These are phyloP conservation scores for Cephalopterus ornatus DNA, from an alignment of 2,113 vertebrate species.

Conservation along the genomic window DNA sequence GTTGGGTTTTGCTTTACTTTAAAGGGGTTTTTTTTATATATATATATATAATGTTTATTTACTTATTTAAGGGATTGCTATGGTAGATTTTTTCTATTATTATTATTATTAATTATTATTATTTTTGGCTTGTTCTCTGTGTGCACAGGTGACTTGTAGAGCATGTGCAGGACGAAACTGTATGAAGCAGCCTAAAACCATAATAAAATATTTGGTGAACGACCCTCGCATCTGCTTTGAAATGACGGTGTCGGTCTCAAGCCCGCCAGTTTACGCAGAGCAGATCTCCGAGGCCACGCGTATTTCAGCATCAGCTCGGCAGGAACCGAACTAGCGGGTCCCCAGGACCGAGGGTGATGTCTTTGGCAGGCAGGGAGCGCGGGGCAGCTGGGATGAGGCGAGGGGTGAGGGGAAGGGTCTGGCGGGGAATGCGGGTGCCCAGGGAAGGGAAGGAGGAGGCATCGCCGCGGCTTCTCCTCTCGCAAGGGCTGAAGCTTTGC, in stretches of 20 bases:
- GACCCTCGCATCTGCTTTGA: slow-evolving; percentile 65
- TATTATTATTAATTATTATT: slow-evolving; percentile 60
- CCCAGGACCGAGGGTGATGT: neutral
- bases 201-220: slow-evolving; percentile 85
- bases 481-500: neutral
- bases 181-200: slow-evolving; percentile 81
- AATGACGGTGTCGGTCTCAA: slow-evolving; percentile 8
- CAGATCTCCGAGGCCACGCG: neutral
- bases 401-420: neutral
- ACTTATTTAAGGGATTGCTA: slow-evolving; percentile 93
- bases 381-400: neutral
- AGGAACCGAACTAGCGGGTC: neutral
- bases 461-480: neutral
- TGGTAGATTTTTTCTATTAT: slow-evolving; percentile 82
- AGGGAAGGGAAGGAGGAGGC: neutral
- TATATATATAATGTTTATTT: slow-evolving; percentile 97
- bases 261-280: neutral
- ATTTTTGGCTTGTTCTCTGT: slow-evolving; percentile 88
- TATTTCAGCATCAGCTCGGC: neutral
- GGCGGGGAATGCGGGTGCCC: neutral
- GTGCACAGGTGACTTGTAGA: slow-evolving; percentile 87
- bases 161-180: slow-evolving; percentile 81
- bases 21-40: slow-evolving; percentile 71
- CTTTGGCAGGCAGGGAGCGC: neutral
- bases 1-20: slow-evolving; percentile 88